phyloP scores from a whole-genome alignment of 2,113 vertebrate genomes.

The Gnathonemus echidnorhynchus region DNA sequence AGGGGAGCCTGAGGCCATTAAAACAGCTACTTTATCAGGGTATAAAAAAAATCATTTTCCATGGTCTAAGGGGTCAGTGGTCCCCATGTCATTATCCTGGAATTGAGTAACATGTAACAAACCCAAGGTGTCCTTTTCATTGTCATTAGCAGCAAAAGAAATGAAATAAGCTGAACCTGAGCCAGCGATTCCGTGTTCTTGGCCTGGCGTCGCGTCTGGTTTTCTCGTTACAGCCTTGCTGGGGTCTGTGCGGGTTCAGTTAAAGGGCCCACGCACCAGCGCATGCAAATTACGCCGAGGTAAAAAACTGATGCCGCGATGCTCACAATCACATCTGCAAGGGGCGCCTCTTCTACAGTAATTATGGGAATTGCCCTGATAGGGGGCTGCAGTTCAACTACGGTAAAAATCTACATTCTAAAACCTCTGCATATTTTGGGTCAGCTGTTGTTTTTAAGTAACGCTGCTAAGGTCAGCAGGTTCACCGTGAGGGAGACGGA shows the following conservation, averaged over 20 bases:
- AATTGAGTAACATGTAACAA: too few species aligned
- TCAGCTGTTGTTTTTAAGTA: conserved; percentile 34
- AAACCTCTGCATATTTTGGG: conserved; percentile 37
- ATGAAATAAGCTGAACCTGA: background rate
- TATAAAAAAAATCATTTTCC: background rate
- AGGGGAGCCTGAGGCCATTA: background rate
- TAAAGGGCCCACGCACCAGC: background rate
- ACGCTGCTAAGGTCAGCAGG: conserved; percentile 27
- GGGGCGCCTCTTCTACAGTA: background rate
- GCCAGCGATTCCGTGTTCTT: background rate
- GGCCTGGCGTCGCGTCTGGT: background rate
- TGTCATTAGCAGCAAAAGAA: background rate
- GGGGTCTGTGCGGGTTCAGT: background rate
- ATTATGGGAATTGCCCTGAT: background rate
- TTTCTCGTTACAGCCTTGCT: background rate
- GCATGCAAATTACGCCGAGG: background rate
- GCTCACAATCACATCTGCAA: background rate
- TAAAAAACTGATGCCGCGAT: background rate
- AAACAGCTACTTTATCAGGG: background rate
- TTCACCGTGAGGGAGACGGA: conserved; percentile 47
- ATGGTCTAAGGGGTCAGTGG: background rate
- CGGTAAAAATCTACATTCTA: background rate
- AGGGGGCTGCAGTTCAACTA: background rate
- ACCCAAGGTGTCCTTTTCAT: background rate
- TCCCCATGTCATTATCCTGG: background rate